phyloP scores from a whole-genome alignment of 2,888 invertebrate species.

The Drosophila mettleri region DNA sequence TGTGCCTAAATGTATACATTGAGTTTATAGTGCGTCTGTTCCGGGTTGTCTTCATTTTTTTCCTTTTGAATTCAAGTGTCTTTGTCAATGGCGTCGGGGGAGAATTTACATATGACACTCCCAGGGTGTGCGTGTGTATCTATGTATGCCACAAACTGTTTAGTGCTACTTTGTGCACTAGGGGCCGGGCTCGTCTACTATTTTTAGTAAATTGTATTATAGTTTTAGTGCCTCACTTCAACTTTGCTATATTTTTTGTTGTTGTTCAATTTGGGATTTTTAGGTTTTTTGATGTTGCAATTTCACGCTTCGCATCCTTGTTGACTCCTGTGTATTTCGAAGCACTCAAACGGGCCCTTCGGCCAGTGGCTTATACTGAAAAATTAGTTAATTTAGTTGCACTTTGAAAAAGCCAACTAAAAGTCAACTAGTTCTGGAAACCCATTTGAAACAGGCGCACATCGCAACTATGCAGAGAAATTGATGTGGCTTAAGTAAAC shows the following conservation, averaged over 20 bases:
- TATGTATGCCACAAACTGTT: conserved; percentile 59
- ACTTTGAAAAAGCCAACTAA: conserved; percentile 31
- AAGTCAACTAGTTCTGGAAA: conserved; percentile 30
- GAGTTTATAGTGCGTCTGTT: conserved; percentile 68
- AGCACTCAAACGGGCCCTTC: conserved; percentile 24
- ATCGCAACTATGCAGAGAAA: conserved; percentile 63
- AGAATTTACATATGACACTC: conserved; percentile 80
- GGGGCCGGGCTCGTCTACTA: conserved; percentile 60
- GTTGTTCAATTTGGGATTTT: conserved; percentile 34
- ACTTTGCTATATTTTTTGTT: conserved; percentile 36
- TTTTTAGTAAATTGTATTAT: conserved; percentile 81
- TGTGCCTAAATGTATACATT: conserved; percentile 77
- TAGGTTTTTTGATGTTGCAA: conserved; percentile 73
- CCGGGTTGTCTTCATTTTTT: conserved; percentile 34
- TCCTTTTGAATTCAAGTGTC: conserved; percentile 66
- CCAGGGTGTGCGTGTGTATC: conserved; percentile 31
- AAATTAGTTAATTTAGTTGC: conserved; percentile 76
- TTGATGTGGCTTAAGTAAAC: conserved; percentile 35
- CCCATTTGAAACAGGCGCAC: conserved; percentile 45
- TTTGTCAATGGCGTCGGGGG: conserved; percentile 78
- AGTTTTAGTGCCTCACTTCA: conserved; percentile 72
- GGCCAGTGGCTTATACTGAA: conserved; percentile 69
- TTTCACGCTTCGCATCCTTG: conserved; percentile 76
- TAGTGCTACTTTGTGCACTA: conserved; percentile 75
- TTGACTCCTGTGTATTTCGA: conserved; percentile 58